Base-by-base conservation (phyloP, 2,797 vertebrate species). In the Myotis daubentonii region DNA sequence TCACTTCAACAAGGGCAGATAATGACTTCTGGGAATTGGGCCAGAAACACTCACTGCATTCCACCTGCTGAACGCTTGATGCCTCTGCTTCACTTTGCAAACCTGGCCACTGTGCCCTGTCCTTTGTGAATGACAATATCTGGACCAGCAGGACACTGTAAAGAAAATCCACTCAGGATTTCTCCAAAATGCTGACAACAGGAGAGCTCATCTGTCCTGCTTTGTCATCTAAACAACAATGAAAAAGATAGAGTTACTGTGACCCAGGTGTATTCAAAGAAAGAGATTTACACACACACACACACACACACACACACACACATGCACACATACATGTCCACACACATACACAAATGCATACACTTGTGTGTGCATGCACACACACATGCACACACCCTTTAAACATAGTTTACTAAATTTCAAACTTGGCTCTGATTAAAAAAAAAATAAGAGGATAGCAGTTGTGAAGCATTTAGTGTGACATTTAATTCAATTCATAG, bases 41-140 rank as follows among this genome's bases (percentile, higher is more conserved):
- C 91, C 84, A 95, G 92, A 89, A 86, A 76, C n/a, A 89, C 19
- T 1, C 20, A 23, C 36, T n/a, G 11, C 49, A 8, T 16, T 86
- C 55, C 65, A 20, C 62, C 55, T 85, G n/a, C 22, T 57, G 22
- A 57, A 30, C 57, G 79, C 74, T 17, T 93, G 96, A 95, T 81
- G 17, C 87, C 66, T 96, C 94, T 92, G 38, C 22, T 94, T 91
- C 95, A 78, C 33, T 9, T 28, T 91, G 6, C 44, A 13, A 79
- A 91, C 79, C 53, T 87, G 23, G 22, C n/a, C 33, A 2, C n/a
- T 36, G 17, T 47, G 22, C 8, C 49, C 16, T 51, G 66, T 28
- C 55, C 8, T 66, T 66, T 72, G 83, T 5, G n/a, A 68, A 20
- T 12, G 2, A 79, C 44, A 62, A 44, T 85, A 86, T 44, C 60